A percentile compares a stretch with the other conserved stretches of the same genome.
Conservation (phyloP, 2,113 vertebrate species). For the Leiothrix lutea region DNA sequence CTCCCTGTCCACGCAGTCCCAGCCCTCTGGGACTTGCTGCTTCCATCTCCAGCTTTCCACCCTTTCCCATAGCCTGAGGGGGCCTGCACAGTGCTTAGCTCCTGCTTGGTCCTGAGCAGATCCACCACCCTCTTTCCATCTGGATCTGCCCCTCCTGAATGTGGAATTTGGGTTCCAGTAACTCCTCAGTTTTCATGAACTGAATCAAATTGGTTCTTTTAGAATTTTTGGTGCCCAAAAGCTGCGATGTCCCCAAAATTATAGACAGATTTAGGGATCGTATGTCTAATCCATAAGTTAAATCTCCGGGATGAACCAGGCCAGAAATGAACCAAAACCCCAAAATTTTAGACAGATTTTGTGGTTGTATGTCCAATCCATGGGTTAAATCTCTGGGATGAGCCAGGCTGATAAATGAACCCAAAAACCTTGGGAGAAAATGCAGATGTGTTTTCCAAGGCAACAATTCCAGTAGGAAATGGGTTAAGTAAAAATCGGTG, state of each 20-base stretch:
- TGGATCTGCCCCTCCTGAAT: not conserved
- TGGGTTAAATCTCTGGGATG: not conserved
- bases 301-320: not conserved
- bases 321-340: not conserved
- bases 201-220: not conserved
- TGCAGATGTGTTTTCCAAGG: not conserved
- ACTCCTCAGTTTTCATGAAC: not conserved
- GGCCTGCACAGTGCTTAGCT: not conserved
- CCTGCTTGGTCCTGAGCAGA: not conserved
- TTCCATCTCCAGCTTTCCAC: not conserved
- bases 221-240: not conserved
- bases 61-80: not conserved
- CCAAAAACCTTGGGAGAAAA: not conserved
- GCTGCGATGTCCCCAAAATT: fast-evolving
- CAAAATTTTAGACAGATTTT: not conserved
- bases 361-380: fast-evolving
- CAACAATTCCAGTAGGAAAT: not conserved
- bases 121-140: not conserved
- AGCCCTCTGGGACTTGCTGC: not conserved
- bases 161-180: not conserved
- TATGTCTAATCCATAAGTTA: not conserved
- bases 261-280: not conserved
- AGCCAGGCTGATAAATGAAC: not conserved
- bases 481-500: not conserved
- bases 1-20: not conserved